A percentile compares a stretch with the other conserved stretches of the same genome.
phyloP scores from a whole-genome alignment of 2,888 invertebrate genomes.

The Iselma pallidipennis region DNA sequence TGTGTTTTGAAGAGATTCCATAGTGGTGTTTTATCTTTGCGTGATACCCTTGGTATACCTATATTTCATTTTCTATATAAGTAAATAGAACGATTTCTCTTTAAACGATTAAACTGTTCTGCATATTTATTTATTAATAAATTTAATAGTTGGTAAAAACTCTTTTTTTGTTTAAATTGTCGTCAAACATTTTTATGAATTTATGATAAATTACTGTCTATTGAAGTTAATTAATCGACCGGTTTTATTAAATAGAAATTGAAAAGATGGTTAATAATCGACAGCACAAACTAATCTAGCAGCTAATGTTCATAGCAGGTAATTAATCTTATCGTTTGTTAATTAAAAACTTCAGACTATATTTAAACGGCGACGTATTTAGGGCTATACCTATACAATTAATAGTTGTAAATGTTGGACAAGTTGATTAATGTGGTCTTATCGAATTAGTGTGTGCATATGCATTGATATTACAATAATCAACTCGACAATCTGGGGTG shows the following conservation, averaged over 20 bases:
- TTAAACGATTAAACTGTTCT: no score
- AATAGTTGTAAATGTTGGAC: constrained; percentile 1
- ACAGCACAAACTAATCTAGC: background rate
- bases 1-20: no score
- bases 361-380: background rate
- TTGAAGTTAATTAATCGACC: background rate
- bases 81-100: no score
- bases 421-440: background rate
- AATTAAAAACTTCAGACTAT: background rate
- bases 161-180: no score
- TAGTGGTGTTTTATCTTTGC: no score
- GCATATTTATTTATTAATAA: no score
- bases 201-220: background rate
- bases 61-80: no score
- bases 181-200: no score
- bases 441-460: background rate
- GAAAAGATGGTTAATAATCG: background rate
- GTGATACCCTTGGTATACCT: no score
- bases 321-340: constrained; percentile 1
- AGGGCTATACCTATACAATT: background rate
- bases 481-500: background rate
- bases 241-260: background rate
- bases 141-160: no score
- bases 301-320: background rate
- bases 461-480: background rate